These are phyloP conservation scores for Exocentrus adspersus DNA, from an alignment of 2,888 invertebrate species.

Conservation along the genomic window DNA sequence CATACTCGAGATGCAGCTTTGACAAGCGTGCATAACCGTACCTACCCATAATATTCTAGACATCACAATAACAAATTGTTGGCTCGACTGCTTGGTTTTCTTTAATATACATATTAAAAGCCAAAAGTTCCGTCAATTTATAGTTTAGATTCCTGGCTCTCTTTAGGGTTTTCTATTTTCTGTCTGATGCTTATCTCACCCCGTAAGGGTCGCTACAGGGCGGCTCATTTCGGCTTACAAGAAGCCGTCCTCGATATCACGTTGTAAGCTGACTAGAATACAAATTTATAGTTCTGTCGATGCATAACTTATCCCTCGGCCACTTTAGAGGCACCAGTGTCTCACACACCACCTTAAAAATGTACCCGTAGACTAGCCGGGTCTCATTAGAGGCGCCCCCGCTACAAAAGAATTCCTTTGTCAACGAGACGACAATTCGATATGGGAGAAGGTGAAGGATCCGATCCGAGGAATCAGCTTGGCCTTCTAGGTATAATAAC, in stretches of 20 bases:
- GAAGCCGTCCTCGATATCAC: constrained; percentile 52
- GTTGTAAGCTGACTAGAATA: constrained; percentile 54
- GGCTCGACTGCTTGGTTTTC: no score
- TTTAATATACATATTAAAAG: no score
- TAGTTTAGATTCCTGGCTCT: no score
- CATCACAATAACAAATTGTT: constrained; percentile 16
- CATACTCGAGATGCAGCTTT: constrained; percentile 12
- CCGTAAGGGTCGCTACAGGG: constrained; percentile 7
- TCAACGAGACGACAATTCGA: constrained; percentile 26
- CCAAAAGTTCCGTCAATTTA: no score
- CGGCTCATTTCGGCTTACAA: constrained; percentile 52
- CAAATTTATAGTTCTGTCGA: constrained; percentile 59
- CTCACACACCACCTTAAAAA: constrained; percentile 53
- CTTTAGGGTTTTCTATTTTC: no score
- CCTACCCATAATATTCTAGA: constrained; percentile 8
- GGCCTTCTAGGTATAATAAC: no score
- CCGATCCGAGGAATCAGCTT: background rate
- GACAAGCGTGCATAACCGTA: constrained; percentile 12
- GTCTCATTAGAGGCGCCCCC: constrained; percentile 41
- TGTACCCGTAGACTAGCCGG: constrained; percentile 36
- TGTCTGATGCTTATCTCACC: background rate
- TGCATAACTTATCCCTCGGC: constrained; percentile 57
- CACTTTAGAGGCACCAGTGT: constrained; percentile 51
- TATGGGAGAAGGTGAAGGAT: background rate
- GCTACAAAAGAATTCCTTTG: constrained; percentile 24